Evolutionary conservation across 2,113 vertebrate species (phyloP).

Genomic region (Cyprinus carpio): DNA sequence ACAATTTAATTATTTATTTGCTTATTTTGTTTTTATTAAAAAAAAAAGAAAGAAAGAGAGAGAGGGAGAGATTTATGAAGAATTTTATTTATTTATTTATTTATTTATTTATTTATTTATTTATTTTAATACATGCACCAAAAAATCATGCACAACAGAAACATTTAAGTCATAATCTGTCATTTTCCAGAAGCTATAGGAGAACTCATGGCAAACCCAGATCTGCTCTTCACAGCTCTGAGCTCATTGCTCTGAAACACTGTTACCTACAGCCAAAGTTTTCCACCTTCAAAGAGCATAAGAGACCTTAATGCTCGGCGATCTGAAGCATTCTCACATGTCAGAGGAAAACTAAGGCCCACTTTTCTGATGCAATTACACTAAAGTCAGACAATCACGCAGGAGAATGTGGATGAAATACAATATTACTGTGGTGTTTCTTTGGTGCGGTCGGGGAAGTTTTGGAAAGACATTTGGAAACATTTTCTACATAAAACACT

Average conservation of each 20-base stretch:
- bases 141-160: not conserved
- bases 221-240: not conserved
- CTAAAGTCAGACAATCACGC: slow-evolving; percentile 84
- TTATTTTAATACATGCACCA: too few relatives aligned
- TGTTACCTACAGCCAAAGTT: slow-evolving; percentile 13
- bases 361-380: slow-evolving; percentile 89
- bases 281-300: slow-evolving; percentile 13
- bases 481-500: slow-evolving; percentile 96
- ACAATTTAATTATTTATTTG: too few relatives aligned
- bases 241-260: not conserved
- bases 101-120: too few relatives aligned
- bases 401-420: slow-evolving; percentile 86
- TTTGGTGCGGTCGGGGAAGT: slow-evolving; percentile 94
- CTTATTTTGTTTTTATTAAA: too few relatives aligned
- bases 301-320: slow-evolving; percentile 58
- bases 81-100: too few relatives aligned
- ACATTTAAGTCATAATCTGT: not conserved
- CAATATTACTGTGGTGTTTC: slow-evolving; percentile 92
- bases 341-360: slow-evolving; percentile 53
- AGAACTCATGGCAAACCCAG: not conserved
- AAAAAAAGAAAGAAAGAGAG: too few relatives aligned
- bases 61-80: too few relatives aligned
- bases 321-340: slow-evolving; percentile 69
- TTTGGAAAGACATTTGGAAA: slow-evolving; percentile 94
- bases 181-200: not conserved